Percentiles rank a stretch among this genome's conserved stretches.
These are phyloP conservation scores for Papilio polytes DNA, from an alignment of 1,140 invertebrate genomes.

Conservation along the genomic window DNA sequence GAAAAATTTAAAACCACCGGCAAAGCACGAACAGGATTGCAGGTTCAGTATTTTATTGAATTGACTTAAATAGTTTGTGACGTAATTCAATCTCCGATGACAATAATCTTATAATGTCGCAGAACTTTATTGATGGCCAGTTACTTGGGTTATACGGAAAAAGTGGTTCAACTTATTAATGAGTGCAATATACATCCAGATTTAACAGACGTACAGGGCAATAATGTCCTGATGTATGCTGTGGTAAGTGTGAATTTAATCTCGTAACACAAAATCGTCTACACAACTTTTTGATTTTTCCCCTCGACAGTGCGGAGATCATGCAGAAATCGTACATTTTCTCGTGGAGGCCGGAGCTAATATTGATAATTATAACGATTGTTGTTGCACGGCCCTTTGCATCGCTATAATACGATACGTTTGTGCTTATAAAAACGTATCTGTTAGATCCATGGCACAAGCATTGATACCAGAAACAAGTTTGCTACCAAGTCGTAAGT, in stretches of 20 bases:
- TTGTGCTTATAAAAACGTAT: slow-evolving; percentile 64
- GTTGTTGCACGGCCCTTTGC: slow-evolving; percentile 80
- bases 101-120: slow-evolving; percentile 4
- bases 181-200: slow-evolving; percentile 74
- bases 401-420: slow-evolving; percentile 74
- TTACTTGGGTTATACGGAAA: slow-evolving; percentile 65
- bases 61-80: slow-evolving; percentile 14
- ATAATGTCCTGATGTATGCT: slow-evolving; percentile 82
- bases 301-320: slow-evolving; percentile 64
- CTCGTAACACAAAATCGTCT: not conserved
- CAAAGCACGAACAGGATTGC: slow-evolving; percentile 66
- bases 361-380: slow-evolving; percentile 80
- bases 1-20: slow-evolving; percentile 56
- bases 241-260: slow-evolving; percentile 56
- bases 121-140: slow-evolving; percentile 66
- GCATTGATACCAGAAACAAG: slow-evolving; percentile 63
- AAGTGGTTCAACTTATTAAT: slow-evolving; percentile 71
- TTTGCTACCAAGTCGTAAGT: slow-evolving; percentile 50
- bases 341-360: slow-evolving; percentile 80
- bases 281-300: not conserved
- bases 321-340: slow-evolving; percentile 62
- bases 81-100: not conserved
- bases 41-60: slow-evolving; percentile 49
- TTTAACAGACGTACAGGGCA: slow-evolving; percentile 79
- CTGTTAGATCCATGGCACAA: slow-evolving; percentile 66